Percentiles rank a stretch among this genome's conserved stretches.
Evolutionary conservation across 2,888 invertebrate species (phyloP).

Genomic region (Tinea semifulvella): DNA sequence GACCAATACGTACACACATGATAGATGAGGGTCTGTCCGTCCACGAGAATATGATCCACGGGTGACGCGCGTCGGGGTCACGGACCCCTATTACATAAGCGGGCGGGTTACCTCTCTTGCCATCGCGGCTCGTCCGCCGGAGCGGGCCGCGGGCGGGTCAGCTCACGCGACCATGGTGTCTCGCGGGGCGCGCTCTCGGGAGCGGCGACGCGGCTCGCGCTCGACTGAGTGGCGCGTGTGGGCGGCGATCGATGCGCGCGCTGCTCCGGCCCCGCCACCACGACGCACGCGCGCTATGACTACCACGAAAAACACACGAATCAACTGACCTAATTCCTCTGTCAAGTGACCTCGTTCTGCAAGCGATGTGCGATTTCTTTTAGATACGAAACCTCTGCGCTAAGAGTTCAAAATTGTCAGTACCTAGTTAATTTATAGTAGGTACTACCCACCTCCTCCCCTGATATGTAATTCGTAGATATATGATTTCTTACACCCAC

Average conservation of each 20-base stretch:
- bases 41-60: constrained; percentile 2
- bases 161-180: constrained; percentile 60
- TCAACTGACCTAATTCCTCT: constrained; percentile 57
- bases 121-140: constrained; percentile 75
- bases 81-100: constrained; percentile 37
- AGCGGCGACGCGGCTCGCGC: constrained; percentile 32
- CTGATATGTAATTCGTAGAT: too few species aligned
- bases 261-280: constrained; percentile 44
- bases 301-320: constrained; percentile 27
- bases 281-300: constrained; percentile 30
- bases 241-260: constrained; percentile 39
- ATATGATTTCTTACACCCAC: too few species aligned
- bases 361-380: constrained; percentile 17
- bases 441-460: too few species aligned
- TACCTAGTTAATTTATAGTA: too few species aligned
- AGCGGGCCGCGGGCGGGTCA: constrained; percentile 63
- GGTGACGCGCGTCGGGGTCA: neutral
- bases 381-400: neutral
- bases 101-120: constrained; percentile 71
- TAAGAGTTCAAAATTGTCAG: too few species aligned
- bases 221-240: constrained; percentile 27
- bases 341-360: constrained; percentile 44
- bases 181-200: constrained; percentile 40
- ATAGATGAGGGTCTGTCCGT: constrained; percentile 10
- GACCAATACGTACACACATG: constrained; percentile 9